Conservation (phyloP, 2,888 invertebrate species). For the Phrixothrix hirtus region DNA sequence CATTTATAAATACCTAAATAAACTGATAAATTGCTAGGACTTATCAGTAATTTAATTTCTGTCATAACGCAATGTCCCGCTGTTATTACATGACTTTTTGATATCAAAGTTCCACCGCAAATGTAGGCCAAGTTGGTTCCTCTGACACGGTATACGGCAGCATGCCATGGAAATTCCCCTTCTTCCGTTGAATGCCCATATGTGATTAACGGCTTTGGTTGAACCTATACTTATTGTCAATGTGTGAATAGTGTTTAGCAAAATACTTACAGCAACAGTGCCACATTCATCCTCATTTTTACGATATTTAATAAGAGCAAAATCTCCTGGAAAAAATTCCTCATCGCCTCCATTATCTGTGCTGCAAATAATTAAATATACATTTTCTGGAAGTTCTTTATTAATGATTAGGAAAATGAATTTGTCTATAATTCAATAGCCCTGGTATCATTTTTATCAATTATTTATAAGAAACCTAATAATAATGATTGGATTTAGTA, state of each 20-base stretch:
- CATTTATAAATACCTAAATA: neutral
- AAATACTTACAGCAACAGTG: neutral
- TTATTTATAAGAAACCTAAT: no score
- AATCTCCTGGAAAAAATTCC: conserved; percentile 37
- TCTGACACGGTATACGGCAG: conserved; percentile 63
- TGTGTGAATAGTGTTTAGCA: no score
- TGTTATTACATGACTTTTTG: conserved; percentile 44
- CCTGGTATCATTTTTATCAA: no score
- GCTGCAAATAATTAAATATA: no score
- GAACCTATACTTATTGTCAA: no score
- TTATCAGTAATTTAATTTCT: neutral
- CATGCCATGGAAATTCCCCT: conserved; percentile 72
- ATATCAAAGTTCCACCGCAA: conserved; percentile 49
- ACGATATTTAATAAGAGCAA: conserved; percentile 17
- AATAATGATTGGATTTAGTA: no score
- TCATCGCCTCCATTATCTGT: neutral
- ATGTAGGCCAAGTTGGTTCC: conserved; percentile 49
- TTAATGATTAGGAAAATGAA: no score
- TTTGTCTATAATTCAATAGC: no score
- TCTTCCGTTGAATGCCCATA: conserved; percentile 63
- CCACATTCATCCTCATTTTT: neutral
- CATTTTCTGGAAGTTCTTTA: neutral
- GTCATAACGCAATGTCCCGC: conserved; percentile 51
- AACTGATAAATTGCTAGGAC: neutral
- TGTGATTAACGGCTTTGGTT: conserved; percentile 62